Evolutionary conservation across 2,113 vertebrate genomes (phyloP), one percentile per base, ranked within the genome.

Genomic region (Hippocampus barbouri): DNA sequence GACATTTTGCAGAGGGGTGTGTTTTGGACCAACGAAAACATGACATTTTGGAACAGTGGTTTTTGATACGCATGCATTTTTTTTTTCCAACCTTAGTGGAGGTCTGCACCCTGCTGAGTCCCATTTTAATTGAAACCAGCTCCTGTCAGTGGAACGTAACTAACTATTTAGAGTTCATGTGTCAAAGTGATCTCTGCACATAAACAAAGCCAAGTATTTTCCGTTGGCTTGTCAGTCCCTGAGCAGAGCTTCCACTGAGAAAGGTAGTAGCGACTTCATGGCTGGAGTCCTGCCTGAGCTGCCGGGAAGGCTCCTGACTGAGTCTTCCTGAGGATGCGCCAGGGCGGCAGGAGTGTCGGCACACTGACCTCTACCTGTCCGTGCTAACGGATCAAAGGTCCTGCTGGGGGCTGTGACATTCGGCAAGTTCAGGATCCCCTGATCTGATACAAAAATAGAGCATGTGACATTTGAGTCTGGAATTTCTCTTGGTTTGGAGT

Each of bases 241-340:
- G 66, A 94, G 85, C 77, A 93, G 68, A 47, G 90, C 91, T 83
- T 93, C 90, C 27, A 88, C 57, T 73, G 92, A 92, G 88, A 94
- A 94, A 1, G 60, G 34, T 38, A 38, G 89, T 76, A 91, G 82
- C 34, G 85, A 88, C 74, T 78, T 87, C 75, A 81, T 88, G 15
- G 73, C 47, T 2, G 78, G 76, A 69, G 88, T 76, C 82, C 89
- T 90, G 63, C 63, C 70, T 45, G 86, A 83, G 83, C 71, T 63
- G 66, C 82, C 73, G 1, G 67, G 63, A 74, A 79, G 69, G 73
- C 86, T 77, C 87, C 90, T 91, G 54, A 70, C 60, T 11, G 83
- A 74, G 80, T 83, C 73, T 2, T 67, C 72, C 2, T 45, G 65
- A 73, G 62, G 53, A 65, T 66, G 54, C 60, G 75, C 57, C 54